phyloP scores from a whole-genome alignment of 2,797 vertebrate species.

The Xiphorhynchus erythropygius region DNA sequence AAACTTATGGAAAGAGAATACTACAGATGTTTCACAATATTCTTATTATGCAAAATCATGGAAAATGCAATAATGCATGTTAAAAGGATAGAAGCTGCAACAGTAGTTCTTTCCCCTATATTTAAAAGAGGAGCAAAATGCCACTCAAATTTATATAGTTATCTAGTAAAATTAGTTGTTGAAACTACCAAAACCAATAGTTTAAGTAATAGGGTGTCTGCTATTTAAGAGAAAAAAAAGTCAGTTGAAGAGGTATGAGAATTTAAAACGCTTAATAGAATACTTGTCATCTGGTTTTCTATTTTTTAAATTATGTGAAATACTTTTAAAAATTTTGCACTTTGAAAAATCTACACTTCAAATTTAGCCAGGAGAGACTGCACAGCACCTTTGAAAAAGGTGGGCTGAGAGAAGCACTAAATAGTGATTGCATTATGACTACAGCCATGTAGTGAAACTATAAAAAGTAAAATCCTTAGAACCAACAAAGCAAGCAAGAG shows the following conservation, averaged over 20 bases:
- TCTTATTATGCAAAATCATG: slow-evolving; percentile 1
- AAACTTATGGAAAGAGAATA: background rate
- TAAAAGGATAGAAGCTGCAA: background rate
- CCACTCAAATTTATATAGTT: background rate
- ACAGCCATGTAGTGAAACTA: background rate
- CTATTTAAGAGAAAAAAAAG: background rate
- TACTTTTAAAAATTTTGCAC: background rate
- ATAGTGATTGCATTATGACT: background rate
- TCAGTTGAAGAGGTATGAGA: background rate
- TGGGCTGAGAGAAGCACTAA: background rate
- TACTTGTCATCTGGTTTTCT: background rate
- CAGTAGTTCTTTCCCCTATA: background rate
- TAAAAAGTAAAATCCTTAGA: slow-evolving; percentile 13
- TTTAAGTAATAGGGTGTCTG: background rate
- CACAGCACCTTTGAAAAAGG: background rate
- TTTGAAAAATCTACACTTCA: background rate
- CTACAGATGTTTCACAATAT: background rate
- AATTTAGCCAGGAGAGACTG: background rate
- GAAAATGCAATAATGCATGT: background rate
- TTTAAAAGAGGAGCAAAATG: background rate
- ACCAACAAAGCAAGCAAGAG: background rate
- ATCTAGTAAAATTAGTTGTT: background rate
- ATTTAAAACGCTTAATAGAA: background rate
- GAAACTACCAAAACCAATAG: background rate
- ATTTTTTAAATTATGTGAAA: background rate